Conservation (phyloP, 1,140 invertebrate species). For the Ceratosolen solmsi region DNA sequence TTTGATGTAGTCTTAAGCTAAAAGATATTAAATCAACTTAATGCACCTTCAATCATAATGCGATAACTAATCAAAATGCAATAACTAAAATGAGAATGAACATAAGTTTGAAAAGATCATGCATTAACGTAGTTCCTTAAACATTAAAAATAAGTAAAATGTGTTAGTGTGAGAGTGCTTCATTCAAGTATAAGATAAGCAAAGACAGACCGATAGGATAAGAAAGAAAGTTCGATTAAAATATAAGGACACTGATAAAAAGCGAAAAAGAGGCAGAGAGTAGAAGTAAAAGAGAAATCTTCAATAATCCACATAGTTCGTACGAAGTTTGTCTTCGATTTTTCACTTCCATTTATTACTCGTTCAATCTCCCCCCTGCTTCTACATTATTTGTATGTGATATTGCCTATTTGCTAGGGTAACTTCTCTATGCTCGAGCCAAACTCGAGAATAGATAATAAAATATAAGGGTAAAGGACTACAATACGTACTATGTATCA, state of each 20-base stretch:
- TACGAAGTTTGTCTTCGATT: slow-evolving; percentile 29
- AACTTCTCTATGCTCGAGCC: not conserved
- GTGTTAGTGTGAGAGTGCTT: not conserved
- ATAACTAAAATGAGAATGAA: not conserved
- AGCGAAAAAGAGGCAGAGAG: not conserved
- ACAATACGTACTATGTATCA: not conserved
- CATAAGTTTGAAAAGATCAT: slow-evolving; percentile 12
- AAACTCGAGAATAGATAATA: slow-evolving; percentile 9
- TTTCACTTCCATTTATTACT: slow-evolving; percentile 22
- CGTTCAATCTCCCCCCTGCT: not conserved
- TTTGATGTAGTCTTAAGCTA: too few species aligned
- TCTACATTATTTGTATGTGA: not conserved
- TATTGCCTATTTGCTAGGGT: slow-evolving; percentile 26
- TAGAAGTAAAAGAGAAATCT: not conserved
- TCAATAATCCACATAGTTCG: slow-evolving; percentile 35
- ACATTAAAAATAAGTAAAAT: not conserved
- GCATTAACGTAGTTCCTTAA: slow-evolving; percentile 15
- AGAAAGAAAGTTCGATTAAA: not conserved
- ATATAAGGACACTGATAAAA: not conserved
- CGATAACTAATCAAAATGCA: not conserved
- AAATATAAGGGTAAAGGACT: not conserved
- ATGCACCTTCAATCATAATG: not conserved
- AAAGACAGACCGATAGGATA: not conserved
- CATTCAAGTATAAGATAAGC: not conserved
- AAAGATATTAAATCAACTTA: too few species aligned